Evolutionary conservation across 2,888 invertebrate species (phyloP), one percentile per base, ranked within the genome.

Genomic region (Sphaerophoria rueppellii): DNA sequence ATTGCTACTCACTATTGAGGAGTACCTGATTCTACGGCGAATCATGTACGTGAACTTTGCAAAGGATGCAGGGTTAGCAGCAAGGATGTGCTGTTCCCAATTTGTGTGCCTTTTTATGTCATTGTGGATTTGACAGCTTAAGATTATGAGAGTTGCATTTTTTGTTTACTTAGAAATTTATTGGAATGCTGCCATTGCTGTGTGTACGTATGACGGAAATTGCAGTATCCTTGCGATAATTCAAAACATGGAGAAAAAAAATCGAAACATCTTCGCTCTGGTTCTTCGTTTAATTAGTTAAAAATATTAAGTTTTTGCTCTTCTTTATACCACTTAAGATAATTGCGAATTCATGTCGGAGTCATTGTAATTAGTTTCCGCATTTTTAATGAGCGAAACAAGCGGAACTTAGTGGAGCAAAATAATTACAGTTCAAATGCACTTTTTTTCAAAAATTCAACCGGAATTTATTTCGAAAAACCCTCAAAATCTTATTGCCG

Each of bases 41-140:
- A 52, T 71, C 70, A 58, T 76, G 58, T 71, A 71, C 71, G 76
- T 71, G 71, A 75, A 70, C 70, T 71, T 54, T 58, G 61, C 35
- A 72, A 65, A 72, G 35, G 40, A 48, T 35, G 4, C 14, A 65
- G 50, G 35, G 48, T 65, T 24, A 24, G 24, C 24, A 65, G 52
- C 50, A 16, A 65, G 52, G 43, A 43, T 40, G 2, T 65, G 48
- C 9, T 7, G 58, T 52, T 67, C n/a, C 35, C 6, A 6, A 32
- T 67, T 67, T 32, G n/a, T 50, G n/a, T 24, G 67, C 43, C 9
- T 5, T 54, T 67, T n/a, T 40, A 37, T 54, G 12, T 40, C 40
- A 65, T 40, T 43, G 4, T 67, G 67, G n/a, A 40, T 40, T 40
- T 67, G 67, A 54, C 54, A 67, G 37, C 12, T 48, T 11, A 35